phyloP scores from a whole-genome alignment of 2,888 invertebrate species.

The Thymelicus acteon region DNA sequence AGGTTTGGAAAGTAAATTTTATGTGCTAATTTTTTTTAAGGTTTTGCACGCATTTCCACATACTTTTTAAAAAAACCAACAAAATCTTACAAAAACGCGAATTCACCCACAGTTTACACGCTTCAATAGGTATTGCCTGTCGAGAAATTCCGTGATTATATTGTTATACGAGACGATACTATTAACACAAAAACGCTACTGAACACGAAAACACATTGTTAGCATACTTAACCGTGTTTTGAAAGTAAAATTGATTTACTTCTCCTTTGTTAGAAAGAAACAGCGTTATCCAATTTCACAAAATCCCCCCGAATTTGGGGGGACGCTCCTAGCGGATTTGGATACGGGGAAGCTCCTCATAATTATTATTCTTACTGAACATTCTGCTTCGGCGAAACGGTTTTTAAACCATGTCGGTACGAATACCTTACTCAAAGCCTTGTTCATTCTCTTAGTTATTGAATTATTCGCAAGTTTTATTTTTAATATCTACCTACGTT shows the following conservation, averaged over 20 bases:
- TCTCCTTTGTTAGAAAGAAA: conserved; percentile 56
- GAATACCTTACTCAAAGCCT: neutral
- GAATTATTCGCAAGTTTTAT: neutral
- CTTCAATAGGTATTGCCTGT: neutral
- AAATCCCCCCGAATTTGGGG: conserved; percentile 55
- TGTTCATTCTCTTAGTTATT: conserved; percentile 23
- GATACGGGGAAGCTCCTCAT: conserved; percentile 50
- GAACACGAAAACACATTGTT: conserved; percentile 3
- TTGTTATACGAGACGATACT: neutral
- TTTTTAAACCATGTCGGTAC: conserved; percentile 11
- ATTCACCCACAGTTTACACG: conserved; percentile 11
- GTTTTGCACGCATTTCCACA: no score
- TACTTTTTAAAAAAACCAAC: no score
- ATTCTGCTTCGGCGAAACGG: conserved; percentile 31
- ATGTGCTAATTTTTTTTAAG: no score
- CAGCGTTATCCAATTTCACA: conserved; percentile 65
- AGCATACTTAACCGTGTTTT: conserved; percentile 13
- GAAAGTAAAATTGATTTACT: conserved; percentile 42
- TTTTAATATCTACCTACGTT: neutral
- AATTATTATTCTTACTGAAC: conserved; percentile 38
- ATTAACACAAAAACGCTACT: neutral
- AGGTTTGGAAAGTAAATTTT: no score
- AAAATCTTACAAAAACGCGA: no score
- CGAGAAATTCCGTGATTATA: no score
- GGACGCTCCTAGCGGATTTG: conserved; percentile 40